Conservation (phyloP, 2,888 invertebrate species). For the Drosophila subsilvestris region DNA sequence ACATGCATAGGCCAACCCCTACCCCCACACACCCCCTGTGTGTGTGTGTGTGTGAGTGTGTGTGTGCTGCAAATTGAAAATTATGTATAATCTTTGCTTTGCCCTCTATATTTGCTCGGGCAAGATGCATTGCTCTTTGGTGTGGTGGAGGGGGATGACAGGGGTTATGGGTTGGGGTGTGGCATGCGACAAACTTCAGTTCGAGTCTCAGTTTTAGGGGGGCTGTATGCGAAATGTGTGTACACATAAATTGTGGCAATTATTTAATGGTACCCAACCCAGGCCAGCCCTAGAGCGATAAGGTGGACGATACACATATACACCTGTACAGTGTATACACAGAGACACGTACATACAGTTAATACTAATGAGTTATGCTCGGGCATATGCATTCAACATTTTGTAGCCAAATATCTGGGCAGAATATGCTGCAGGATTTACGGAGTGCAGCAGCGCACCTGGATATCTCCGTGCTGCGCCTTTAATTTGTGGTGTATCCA, state of each 20-base stretch:
- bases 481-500: no score
- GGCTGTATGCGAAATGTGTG: slow-evolving; percentile 65
- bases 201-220: slow-evolving; percentile 34
- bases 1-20: no score
- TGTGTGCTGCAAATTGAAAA: slow-evolving; percentile 54
- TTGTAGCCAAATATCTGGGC: slow-evolving; percentile 29
- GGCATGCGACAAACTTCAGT: slow-evolving; percentile 43
- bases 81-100: slow-evolving; percentile 74
- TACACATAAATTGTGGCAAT: slow-evolving; percentile 74
- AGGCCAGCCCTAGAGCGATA: slow-evolving; percentile 57
- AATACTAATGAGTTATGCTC: slow-evolving; percentile 78
- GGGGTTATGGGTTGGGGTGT: background rate
- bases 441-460: background rate
- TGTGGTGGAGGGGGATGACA: background rate
- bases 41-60: background rate
- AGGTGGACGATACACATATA: slow-evolving; percentile 31
- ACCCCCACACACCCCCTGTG: no score
- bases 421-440: background rate
- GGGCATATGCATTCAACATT: slow-evolving; percentile 53
- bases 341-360: slow-evolving; percentile 39
- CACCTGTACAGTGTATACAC: slow-evolving; percentile 20
- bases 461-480: no score
- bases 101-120: slow-evolving; percentile 60
- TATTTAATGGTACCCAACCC: slow-evolving; percentile 64
- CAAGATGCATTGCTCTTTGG: slow-evolving; percentile 63